These are phyloP conservation scores for Clamator glandarius DNA, from an alignment of 2,797 vertebrate species.

Conservation along the genomic window DNA sequence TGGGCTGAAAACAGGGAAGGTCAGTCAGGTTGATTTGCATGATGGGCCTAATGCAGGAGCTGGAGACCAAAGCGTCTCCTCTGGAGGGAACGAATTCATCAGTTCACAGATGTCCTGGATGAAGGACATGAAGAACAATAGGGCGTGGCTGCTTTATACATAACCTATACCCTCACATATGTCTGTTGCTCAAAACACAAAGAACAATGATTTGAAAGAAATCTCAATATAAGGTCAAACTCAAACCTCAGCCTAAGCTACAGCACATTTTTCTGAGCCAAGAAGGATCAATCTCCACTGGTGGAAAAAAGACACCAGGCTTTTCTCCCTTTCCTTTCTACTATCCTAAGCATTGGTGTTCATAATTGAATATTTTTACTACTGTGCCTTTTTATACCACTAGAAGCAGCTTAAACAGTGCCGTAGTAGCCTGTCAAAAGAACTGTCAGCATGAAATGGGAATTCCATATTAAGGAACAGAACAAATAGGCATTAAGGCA, in stretches of 20 bases:
- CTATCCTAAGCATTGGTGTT: background rate
- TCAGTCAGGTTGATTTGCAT: constrained; percentile 1
- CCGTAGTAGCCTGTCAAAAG: background rate
- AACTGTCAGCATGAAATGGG: background rate
- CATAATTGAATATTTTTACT: background rate
- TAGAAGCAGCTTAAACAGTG: background rate
- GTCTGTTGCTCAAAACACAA: constrained; percentile 12
- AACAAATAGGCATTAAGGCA: background rate
- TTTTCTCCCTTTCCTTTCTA: background rate
- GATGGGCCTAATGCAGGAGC: background rate
- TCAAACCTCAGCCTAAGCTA: background rate
- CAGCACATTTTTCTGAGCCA: background rate
- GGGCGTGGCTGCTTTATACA: background rate
- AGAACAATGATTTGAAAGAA: background rate
- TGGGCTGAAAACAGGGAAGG: constrained; percentile 28
- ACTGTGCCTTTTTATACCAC: background rate
- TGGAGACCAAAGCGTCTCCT: constrained; percentile 23
- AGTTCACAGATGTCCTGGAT: background rate
- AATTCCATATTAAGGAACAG: background rate
- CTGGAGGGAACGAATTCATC: background rate
- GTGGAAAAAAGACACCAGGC: background rate
- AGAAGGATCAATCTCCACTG: background rate
- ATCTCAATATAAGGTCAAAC: background rate
- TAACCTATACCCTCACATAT: background rate
- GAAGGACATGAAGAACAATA: constrained; percentile 4